A percentile compares a stretch with the other conserved stretches of the same genome.
phyloP scores from a whole-genome alignment of 2,888 invertebrate genomes.

The Tipula helvola region DNA sequence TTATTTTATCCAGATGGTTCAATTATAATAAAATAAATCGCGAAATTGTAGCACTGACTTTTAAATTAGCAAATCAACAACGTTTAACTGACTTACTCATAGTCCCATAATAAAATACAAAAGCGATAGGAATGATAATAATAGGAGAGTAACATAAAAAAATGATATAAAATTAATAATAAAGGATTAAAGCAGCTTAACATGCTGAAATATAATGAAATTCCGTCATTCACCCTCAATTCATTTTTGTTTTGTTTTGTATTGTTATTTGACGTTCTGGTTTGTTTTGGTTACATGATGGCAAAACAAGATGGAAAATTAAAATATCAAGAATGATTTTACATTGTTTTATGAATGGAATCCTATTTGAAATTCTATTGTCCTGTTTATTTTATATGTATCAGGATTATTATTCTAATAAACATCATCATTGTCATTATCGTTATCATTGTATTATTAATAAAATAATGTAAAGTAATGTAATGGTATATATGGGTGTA shows the following conservation, averaged over 20 bases:
- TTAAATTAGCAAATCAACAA: neutral
- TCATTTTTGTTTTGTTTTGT: neutral
- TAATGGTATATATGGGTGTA: neutral
- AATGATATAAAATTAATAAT: neutral
- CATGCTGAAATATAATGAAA: neutral
- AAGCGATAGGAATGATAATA: neutral
- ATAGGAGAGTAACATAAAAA: neutral
- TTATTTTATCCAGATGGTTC: neutral
- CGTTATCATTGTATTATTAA: neutral
- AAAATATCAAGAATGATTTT: neutral
- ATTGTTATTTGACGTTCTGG: neutral
- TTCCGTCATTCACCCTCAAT: slow-evolving; percentile 4
- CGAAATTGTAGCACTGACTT: neutral
- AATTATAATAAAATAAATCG: neutral
- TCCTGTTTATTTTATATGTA: neutral
- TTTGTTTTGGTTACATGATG: neutral
- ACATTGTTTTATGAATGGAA: neutral
- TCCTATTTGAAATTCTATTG: neutral
- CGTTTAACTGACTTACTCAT: neutral
- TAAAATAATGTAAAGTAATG: neutral
- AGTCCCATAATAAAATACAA: neutral
- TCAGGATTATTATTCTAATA: neutral
- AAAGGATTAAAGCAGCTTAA: neutral
- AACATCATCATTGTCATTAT: neutral
- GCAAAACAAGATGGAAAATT: neutral